Conservation (phyloP, 2,888 invertebrate species). For the Phragmatobia fuliginosa region DNA sequence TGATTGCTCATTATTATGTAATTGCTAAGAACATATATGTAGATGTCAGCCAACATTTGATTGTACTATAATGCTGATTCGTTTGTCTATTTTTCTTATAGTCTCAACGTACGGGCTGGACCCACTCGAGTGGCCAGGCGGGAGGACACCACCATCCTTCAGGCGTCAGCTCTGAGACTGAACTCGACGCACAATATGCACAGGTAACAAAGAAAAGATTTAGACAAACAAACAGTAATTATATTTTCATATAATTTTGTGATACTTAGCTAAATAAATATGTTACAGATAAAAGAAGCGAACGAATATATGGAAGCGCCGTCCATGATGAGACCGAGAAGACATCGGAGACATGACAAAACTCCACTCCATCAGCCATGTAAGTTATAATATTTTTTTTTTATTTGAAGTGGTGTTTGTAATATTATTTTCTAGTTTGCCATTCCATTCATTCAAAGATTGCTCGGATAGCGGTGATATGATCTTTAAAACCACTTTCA, state of each 20-base stretch:
- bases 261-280: background rate
- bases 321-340: conserved; percentile 78
- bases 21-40: background rate
- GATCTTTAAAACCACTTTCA: too few species aligned
- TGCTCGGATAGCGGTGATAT: too few species aligned
- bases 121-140: conserved; percentile 63
- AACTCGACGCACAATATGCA: conserved; percentile 82
- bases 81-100: conserved; percentile 33
- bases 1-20: background rate
- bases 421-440: too few species aligned
- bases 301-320: conserved; percentile 83
- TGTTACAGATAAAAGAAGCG: conserved; percentile 75
- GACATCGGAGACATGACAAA: conserved; percentile 80
- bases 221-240: too few species aligned
- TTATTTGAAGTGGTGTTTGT: too few species aligned
- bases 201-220: conserved; percentile 64
- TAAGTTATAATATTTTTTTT: conserved; percentile 52
- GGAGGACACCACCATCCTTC: conserved; percentile 80
- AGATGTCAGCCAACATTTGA: too few species aligned
- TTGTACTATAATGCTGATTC: too few species aligned
- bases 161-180: conserved; percentile 84
- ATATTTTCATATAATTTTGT: too few species aligned
- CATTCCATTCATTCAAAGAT: too few species aligned
- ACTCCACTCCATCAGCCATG: conserved; percentile 79
- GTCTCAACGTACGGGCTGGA: conserved; percentile 76